Base-by-base conservation (phyloP, 2,113 vertebrate genomes). In the Esox niger region DNA sequence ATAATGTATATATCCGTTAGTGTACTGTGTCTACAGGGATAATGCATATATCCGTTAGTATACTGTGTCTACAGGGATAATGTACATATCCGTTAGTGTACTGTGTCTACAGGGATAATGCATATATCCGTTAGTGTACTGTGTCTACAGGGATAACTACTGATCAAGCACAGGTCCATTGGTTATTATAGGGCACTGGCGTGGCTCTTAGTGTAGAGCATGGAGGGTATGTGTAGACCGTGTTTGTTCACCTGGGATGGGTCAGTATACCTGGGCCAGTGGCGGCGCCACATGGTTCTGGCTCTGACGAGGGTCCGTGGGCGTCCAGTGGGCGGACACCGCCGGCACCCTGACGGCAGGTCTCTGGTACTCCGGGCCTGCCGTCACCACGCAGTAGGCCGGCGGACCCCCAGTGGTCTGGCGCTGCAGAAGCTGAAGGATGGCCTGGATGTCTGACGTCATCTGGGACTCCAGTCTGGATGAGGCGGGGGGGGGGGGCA, bases 401-500 rank as follows among this genome's bases (percentile, higher is more conserved):
- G 97, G 97, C 0, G 97, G 97, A 0, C 95, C 94, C 3, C 90
- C 81, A 0, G 91, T 43, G 2, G 88, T 87, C 77, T 96, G 96
- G 76, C 93, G 94, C 85, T 98, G 97, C 60, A 99, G 92, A 54
- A 99, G 89, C 81, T 97, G 95, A 79, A 99, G 89, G 84, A 99
- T 97, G 80, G 93, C 91, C 87, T 98, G 96, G 79, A 99, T 96
- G 55, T 98, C 96, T 25, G 94, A 77, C 0, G 96, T 96, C 96
- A 99, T 96, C 87, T 98, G 97, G 69, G 94, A 94, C 89, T 99
- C 97, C 75, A 99, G 91, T 84, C 97, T 99, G 75, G 62, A 73
- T 43, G 15, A 15, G n/a, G n/a, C n/a, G n/a, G n/a, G n/a, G 38
- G 13, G 38, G 15, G 38, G n/a, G 21, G n/a, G 21, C 15, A n/a